phyloP scores from a whole-genome alignment of 2,797 vertebrate genomes.

The Lepilemur septentrionalis region DNA sequence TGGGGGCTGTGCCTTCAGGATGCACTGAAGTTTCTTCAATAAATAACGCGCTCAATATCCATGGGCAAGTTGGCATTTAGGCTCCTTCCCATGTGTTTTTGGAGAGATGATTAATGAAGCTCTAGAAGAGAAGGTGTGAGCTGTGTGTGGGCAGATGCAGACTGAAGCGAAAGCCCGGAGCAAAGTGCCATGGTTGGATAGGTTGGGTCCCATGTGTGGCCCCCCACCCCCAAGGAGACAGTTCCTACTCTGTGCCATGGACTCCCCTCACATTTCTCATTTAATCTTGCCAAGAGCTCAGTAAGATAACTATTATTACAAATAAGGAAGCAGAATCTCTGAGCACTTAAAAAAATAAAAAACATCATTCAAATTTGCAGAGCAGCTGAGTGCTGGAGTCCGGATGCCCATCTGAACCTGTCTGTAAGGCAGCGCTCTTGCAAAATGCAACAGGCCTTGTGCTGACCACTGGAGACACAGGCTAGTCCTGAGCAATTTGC shows the following conservation, averaged over 20 bases:
- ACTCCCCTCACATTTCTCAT: background rate
- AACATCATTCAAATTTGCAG: background rate
- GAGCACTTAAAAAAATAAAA: background rate
- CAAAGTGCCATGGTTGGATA: background rate
- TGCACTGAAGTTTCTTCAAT: background rate
- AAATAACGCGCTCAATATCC: slow-evolving; percentile 25
- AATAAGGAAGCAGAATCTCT: background rate
- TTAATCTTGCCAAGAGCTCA: background rate
- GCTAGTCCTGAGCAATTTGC: background rate
- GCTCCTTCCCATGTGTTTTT: background rate
- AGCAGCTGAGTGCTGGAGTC: background rate
- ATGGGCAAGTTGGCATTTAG: background rate
- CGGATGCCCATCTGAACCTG: background rate
- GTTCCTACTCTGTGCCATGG: background rate
- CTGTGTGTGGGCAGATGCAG: background rate
- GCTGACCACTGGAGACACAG: background rate
- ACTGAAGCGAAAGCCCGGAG: background rate
- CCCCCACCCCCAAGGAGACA: background rate
- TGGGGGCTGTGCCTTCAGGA: background rate
- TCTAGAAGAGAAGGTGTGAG: background rate
- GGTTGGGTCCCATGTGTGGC: background rate
- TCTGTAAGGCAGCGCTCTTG: background rate
- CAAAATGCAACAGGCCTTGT: background rate
- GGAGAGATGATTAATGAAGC: slow-evolving; percentile 5
- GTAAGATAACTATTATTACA: background rate